Base-by-base conservation (phyloP, 2,888 invertebrate species). In the Dynastes grantii region DNA sequence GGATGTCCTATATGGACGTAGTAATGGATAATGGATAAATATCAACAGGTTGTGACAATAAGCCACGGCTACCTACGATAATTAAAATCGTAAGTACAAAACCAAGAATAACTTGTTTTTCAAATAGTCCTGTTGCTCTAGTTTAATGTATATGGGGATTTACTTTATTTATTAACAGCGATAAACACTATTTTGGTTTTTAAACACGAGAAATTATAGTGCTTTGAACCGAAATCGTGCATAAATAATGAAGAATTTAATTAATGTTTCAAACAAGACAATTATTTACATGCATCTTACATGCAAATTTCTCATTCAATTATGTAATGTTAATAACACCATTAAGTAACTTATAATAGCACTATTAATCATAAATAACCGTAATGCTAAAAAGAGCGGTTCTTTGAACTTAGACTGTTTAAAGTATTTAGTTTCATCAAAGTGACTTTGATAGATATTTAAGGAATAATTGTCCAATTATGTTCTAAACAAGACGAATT, bases 21-120 rank as follows among this genome's bases (percentile, higher is more conserved):
- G 16, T 8, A 55, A 8, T 16, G 2, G 16, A 53, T 16, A n/a
- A 55, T n/a, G 51, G 16, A 22, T 22, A 58, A 58, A 58, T 58
- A 58, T 58, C 55, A 58, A 58, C 55, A 58, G 22, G 55, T 58
- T 16, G 55, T 58, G 16, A 58, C 55, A 58, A 5, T 9, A 22
- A 22, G 55, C 8, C 45, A 11, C 13, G 53, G 13, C n/a, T 13
- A 51, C n/a, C 16, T n/a, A 16, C 13, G 53, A 53, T 53, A 22
- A 8, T 58, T 22, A 16, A 58, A 22, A 22, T 22, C 16, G 6
- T 55, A 58, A 58, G 22, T 58, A 58, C 22, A 8, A 58, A 58
- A 58, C 6, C 16, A 5, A 1, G 5, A 53, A 16, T 53, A n/a
- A 53, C n/a, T 16, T 16, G 16, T 6, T 16, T 53, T 53, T 4